Base-by-base conservation (phyloP, 2,888 invertebrate genomes). In the Eumerus sabulonum region DNA sequence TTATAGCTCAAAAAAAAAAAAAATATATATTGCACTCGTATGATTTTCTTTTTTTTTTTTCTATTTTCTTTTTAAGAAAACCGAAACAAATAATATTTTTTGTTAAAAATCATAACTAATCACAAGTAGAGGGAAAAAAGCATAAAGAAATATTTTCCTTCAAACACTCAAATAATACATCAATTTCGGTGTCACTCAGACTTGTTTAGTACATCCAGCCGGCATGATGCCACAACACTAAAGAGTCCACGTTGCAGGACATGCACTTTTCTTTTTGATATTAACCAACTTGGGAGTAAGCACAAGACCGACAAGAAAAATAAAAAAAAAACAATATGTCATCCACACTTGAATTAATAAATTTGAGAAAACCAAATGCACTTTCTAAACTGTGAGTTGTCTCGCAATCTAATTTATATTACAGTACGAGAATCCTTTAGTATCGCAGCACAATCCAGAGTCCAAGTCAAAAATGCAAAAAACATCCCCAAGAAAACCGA, bases 21-120 rank as follows among this genome's bases (percentile, higher is more conserved):
- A 36, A 42, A 48, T 57, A 56, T 47, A 42, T 71, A 71, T 71
- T 71, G 71, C 71, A 71, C 71, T 67, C 27, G 2, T 27, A 27
- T 7, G 27, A 27, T 7, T 27, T 27, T 7, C 27, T 7, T 27
- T 27, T 4, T 4, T 7, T 27, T 27, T 27, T 27, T 27, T n/a
- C n/a, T n/a, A n/a, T 27, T 27, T 7, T 27, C 27, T 27, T 19
- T 12, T 47, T 38, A 13, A 51, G 45, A 16, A 53, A 47, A n/a
- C 44, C 19, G 13, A 17, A 40, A 40, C 40, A 40, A 40, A 40
- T n/a, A 9, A 9, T 42, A 14, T 12, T 42, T 42, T 11, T 56
- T n/a, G n/a, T 38, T n/a, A 13, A n/a, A 42, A 38, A 35, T 14
- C 36, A 13, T 3, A 44, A 36, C 17, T 44, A 18, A 57, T 35